Evolutionary conservation across 2,113 vertebrate genomes (phyloP).

Genomic region (Oncorhynchus clarkii): DNA sequence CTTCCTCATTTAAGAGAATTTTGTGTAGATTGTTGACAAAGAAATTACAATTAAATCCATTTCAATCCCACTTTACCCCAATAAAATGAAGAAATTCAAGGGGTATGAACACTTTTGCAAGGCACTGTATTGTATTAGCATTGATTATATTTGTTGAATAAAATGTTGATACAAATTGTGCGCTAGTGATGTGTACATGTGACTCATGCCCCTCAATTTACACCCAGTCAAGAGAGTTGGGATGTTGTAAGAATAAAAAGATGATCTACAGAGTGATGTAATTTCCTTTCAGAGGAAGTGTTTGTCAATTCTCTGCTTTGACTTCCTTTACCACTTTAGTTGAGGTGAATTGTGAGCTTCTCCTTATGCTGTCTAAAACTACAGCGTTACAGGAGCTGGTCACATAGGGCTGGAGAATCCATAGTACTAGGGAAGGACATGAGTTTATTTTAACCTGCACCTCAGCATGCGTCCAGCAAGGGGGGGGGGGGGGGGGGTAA

Average conservation of each 20-base stretch:
- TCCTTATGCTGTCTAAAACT: no score
- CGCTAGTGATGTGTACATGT: not conserved
- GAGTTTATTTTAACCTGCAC: not conserved
- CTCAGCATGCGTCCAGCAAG: conserved; percentile 21
- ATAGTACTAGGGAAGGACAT: no score
- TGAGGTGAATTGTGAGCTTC: not conserved
- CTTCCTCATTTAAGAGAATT: no score
- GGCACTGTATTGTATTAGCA: conserved; percentile 6
- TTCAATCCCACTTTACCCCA: no score
- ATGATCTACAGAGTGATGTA: not conserved
- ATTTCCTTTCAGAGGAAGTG: not conserved
- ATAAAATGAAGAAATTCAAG: no score
- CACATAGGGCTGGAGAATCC: not conserved
- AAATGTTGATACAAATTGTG: conserved; percentile 14
- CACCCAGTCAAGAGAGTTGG: not conserved
- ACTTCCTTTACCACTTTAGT: not conserved
- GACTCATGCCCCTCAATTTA: not conserved
- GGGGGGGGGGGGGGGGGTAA: conserved; percentile 34
- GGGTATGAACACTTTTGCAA: no score
- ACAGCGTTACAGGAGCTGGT: not conserved
- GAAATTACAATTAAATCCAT: no score
- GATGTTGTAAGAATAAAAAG: not conserved
- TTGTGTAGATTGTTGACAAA: no score
- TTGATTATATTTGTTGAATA: conserved; percentile 46
- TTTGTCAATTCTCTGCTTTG: not conserved